Evolutionary conservation across 2,888 invertebrate genomes (phyloP).

Genomic region (Cheilosia impressa): DNA sequence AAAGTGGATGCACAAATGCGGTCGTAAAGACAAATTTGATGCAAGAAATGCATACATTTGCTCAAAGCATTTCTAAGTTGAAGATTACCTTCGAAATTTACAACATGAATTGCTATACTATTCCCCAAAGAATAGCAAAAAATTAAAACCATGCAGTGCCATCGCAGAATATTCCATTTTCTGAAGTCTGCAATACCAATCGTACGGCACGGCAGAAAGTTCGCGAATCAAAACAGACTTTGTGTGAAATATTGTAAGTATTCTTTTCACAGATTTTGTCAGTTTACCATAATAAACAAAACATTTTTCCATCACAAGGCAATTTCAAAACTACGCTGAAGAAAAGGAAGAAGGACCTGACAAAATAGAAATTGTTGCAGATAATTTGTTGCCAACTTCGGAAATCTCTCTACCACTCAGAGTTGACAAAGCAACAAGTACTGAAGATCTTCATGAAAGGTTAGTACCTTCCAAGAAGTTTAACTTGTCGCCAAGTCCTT

Average conservation of each 20-base stretch:
- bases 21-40: too few species aligned
- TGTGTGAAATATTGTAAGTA: slow-evolving; percentile 3
- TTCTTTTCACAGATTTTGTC: background rate
- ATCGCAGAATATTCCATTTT: too few species aligned
- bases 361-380: background rate
- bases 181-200: background rate
- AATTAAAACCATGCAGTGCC: too few species aligned
- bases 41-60: too few species aligned
- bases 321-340: background rate
- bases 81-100: too few species aligned
- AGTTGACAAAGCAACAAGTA: slow-evolving; percentile 3
- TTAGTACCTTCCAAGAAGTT: background rate
- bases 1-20: too few species aligned
- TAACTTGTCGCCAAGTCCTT: too few species aligned
- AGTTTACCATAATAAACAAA: background rate
- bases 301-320: background rate
- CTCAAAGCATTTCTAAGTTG: too few species aligned
- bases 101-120: too few species aligned
- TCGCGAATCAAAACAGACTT: background rate
- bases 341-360: background rate
- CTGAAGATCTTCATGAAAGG: background rate
- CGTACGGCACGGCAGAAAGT: background rate
- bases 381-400: background rate
- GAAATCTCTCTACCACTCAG: background rate
- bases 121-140: too few species aligned